Evolutionary conservation across 2,797 vertebrate genomes (phyloP).

Genomic region (Valencia hispanica): DNA sequence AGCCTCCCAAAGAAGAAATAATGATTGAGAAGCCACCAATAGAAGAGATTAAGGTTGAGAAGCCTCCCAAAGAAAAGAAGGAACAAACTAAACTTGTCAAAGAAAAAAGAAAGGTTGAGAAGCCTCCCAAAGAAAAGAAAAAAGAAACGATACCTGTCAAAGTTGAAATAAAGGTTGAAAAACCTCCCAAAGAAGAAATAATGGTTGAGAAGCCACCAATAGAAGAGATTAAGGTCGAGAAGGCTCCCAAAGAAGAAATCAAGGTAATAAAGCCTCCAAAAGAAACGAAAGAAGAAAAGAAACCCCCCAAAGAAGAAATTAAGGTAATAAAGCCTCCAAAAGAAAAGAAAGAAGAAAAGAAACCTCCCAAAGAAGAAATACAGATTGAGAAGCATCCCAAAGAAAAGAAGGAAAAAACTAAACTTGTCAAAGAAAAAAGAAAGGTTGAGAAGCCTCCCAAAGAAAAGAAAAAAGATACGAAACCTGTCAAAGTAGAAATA

Average conservation of each 20-base stretch:
- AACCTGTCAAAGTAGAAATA: background rate
- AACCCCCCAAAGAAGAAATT: background rate
- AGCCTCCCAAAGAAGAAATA: background rate
- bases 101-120: background rate
- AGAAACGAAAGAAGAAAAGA: background rate
- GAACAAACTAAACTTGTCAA: too few species aligned
- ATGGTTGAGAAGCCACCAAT: accelerated
- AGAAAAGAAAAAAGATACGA: accelerated
- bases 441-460: background rate
- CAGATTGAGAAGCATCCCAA: background rate
- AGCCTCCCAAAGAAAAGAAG: background rate
- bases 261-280: background rate
- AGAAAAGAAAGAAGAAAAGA: background rate
- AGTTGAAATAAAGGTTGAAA: background rate
- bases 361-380: background rate
- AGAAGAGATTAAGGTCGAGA: background rate
- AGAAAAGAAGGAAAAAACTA: too few species aligned
- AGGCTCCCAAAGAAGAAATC: background rate
- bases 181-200: accelerated
- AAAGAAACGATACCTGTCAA: background rate
- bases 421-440: slow-evolving; percentile 1
- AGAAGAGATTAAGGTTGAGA: background rate
- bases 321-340: background rate
- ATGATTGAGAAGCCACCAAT: background rate
- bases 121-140: background rate